Evolutionary conservation across 2,113 vertebrate species (phyloP), one percentile per base, ranked within the genome.

Genomic region (Bolborhynchus lineola): DNA sequence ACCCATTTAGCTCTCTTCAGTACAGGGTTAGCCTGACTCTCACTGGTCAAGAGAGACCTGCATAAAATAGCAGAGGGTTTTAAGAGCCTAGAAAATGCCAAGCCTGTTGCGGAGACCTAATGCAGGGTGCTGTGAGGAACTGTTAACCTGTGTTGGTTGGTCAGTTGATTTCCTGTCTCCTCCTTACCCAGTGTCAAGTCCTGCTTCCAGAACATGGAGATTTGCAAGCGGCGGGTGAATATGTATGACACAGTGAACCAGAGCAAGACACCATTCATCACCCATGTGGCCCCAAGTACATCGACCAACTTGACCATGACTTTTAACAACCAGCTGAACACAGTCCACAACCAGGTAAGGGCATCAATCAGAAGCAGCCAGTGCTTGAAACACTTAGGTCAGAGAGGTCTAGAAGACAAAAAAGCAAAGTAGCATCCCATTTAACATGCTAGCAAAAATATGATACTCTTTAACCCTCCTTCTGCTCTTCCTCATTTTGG

Each of bases 131-230:
- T 62, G 29, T 68, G 69, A 64, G 71, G 44, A 88, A 8, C 52
- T 78, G 55, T 74, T 69, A 53, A 53, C 25, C 63, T 77, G 35
- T 86, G 23, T 70, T 75, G 86, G 53, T 44, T 4, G 0, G 41
- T 35, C 74, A 49, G 35, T 11, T 77, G 80, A 68, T 71, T 82
- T 59, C 70, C 49, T 75, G 7, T 76, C 68, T 82, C 68, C 80
- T 82, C 82, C 49, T 65, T 88, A 23, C n/a, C 24, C 98, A 99
- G 99, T 9, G 99, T 99, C 93, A 99, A 99, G 97, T 99, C 99
- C 49, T 99, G 99, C 98, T 99, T 99, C 98, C 99, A 99, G 97
- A 99, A 99, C 98, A 99, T 99, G 99, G 99, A 99, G 98, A 99
- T 99, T 88, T 99, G 99, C 92, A 99, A 99, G 97, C 98, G 99